Conservation (phyloP, 2,113 vertebrate genomes). For the Scolopax mira region DNA sequence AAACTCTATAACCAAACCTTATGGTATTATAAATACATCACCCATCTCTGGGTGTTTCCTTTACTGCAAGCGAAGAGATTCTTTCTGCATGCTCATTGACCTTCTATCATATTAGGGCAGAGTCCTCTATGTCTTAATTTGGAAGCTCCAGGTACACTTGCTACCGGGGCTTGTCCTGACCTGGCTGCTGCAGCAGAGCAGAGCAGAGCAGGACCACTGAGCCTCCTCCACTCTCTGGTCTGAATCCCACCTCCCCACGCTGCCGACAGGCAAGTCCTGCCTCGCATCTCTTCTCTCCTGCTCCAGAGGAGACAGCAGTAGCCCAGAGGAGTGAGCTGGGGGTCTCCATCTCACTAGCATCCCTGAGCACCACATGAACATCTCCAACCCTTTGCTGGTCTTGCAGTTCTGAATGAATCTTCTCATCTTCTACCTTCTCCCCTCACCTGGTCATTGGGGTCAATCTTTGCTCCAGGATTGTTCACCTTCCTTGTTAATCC, state of each 20-base stretch:
- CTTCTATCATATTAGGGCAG: neutral
- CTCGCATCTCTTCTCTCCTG: neutral
- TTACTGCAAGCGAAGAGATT: neutral
- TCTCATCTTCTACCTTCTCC: neutral
- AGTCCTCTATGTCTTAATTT: neutral
- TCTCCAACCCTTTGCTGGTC: neutral
- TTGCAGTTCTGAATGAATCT: neutral
- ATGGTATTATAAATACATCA: neutral
- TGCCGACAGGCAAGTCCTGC: neutral
- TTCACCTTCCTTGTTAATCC: neutral
- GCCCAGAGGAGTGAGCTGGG: neutral
- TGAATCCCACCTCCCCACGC: neutral
- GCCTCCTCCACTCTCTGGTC: fast-evolving
- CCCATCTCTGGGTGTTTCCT: neutral
- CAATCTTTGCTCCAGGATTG: neutral
- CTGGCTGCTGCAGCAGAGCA: neutral
- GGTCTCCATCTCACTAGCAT: neutral
- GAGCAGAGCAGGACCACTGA: neutral
- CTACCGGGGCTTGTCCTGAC: neutral
- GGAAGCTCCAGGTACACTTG: neutral
- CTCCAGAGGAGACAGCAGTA: neutral
- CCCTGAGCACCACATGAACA: neutral
- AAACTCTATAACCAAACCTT: neutral
- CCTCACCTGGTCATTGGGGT: neutral
- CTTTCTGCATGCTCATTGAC: neutral